Conservation (phyloP, 1,140 invertebrate species). For the Habropoda laboriosa region DNA sequence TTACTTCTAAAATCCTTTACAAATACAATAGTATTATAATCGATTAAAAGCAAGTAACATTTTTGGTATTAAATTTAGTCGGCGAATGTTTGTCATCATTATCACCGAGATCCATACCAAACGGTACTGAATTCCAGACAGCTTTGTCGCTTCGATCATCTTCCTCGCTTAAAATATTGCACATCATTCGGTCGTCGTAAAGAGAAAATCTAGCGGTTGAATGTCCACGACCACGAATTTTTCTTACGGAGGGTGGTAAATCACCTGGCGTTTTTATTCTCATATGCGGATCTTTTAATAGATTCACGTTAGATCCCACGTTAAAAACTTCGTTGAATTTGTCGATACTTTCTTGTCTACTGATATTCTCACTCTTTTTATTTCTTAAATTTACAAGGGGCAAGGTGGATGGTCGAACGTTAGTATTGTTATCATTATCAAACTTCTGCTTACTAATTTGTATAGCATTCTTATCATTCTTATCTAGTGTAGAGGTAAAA, state of each 20-base stretch:
- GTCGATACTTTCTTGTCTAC: constrained; percentile 81
- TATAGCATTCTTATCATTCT: constrained; percentile 62
- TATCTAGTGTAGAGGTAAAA: constrained; percentile 44
- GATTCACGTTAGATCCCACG: constrained; percentile 82
- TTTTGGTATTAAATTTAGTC: constrained; percentile 77
- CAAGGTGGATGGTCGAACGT: constrained; percentile 74
- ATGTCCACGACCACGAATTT: constrained; percentile 82
- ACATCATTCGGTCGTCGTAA: constrained; percentile 94
- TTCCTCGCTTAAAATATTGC: constrained; percentile 78
- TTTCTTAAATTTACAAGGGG: constrained; percentile 69
- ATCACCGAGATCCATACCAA: constrained; percentile 76
- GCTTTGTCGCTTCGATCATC: constrained; percentile 70
- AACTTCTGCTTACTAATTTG: constrained; percentile 54
- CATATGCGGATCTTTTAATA: constrained; percentile 87
- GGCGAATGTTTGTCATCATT: constrained; percentile 72
- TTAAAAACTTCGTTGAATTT: constrained; percentile 87
- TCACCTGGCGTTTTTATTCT: constrained; percentile 92
- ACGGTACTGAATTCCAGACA: constrained; percentile 77
- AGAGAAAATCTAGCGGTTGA: constrained; percentile 87
- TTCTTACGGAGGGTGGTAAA: constrained; percentile 88
- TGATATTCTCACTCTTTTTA: constrained; percentile 69
- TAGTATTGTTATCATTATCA: constrained; percentile 58
- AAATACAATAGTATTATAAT: constrained; percentile 60
- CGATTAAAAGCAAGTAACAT: constrained; percentile 75
- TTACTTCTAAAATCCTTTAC: constrained; percentile 67